A percentile compares a stretch with the other conserved stretches of the same genome.
phyloP scores from a whole-genome alignment of 2,113 vertebrate genomes.

The Chionomys nivalis region DNA sequence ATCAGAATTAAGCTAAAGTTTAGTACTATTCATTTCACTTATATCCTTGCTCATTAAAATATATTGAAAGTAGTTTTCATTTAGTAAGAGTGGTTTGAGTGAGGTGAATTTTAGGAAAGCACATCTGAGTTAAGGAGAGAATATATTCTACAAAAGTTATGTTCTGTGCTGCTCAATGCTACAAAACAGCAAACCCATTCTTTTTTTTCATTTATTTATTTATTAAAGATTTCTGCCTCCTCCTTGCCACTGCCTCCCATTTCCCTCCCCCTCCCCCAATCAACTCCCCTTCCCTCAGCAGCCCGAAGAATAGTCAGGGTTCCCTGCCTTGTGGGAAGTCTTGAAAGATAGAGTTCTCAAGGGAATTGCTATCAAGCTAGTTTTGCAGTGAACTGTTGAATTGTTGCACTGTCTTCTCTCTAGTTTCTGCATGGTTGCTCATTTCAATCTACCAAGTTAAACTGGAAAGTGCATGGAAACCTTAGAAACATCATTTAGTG shows the following conservation, averaged over 20 bases:
- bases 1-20: no score
- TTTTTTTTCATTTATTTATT: no score
- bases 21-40: no score
- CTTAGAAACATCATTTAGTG: not conserved
- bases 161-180: not conserved
- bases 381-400: not conserved
- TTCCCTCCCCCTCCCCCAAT: no score
- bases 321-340: no score
- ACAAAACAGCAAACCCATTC: not conserved
- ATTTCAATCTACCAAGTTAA: not conserved
- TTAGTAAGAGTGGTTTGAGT: not conserved
- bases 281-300: no score
- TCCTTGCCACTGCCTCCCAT: no score
- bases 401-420: not conserved
- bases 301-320: no score
- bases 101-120: not conserved
- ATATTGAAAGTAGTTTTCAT: not conserved
- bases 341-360: not conserved
- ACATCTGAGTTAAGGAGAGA: not conserved
- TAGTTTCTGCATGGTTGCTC: not conserved
- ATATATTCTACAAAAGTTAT: not conserved
- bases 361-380: not conserved
- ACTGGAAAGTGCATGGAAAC: not conserved
- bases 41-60: not conserved
- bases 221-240: no score